Evolutionary conservation across 2,888 invertebrate species (phyloP).

Genomic region (Atethmia centrago): DNA sequence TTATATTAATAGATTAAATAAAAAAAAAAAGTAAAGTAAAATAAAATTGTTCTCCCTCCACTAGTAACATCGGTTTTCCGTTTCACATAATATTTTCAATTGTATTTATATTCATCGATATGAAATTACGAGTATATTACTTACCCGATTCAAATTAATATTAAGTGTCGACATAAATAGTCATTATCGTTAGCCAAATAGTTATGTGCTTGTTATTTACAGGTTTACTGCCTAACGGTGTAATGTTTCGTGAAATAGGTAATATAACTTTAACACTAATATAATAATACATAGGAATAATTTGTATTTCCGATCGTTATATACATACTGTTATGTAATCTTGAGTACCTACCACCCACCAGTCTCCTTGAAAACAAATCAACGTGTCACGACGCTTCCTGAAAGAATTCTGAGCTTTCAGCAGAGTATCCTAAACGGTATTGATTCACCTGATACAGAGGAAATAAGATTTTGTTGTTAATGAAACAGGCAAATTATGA

Average conservation of each 20-base stretch:
- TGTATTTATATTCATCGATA: slow-evolving; percentile 6
- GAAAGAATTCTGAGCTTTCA: neutral
- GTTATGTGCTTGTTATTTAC: slow-evolving; percentile 18
- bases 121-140: slow-evolving; percentile 27
- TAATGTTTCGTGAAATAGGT: slow-evolving; percentile 1
- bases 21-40: neutral
- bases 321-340: neutral
- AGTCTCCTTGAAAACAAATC: neutral
- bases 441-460: neutral
- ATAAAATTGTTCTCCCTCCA: neutral
- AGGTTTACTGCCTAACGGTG: slow-evolving; percentile 30
- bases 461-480: neutral
- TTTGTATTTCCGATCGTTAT: neutral
- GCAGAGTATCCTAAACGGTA: neutral
- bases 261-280: neutral
- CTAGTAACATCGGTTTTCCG: neutral
- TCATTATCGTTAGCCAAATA: slow-evolving; percentile 9
- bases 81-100: neutral
- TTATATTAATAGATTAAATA: neutral
- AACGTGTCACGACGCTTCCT: neutral
- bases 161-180: slow-evolving; percentile 5
- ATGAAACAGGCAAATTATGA: neutral
- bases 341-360: no score
- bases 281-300: neutral
- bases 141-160: slow-evolving; percentile 18